Conservation (phyloP, 2,113 vertebrate species). For the Gobiocypris rarus region DNA sequence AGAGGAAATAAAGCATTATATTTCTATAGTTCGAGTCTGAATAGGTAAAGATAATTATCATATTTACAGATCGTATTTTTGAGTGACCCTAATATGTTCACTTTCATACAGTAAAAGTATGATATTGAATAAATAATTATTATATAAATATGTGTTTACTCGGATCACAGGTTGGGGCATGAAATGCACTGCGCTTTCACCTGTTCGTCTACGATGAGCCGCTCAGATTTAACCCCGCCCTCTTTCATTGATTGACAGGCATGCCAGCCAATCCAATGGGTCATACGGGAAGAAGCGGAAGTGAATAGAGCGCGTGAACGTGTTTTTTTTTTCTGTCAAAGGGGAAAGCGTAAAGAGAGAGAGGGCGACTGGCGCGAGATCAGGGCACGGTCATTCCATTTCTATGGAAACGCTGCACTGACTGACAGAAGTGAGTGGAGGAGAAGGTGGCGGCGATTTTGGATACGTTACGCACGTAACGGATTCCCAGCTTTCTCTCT, state of each 20-base stretch:
- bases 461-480: constrained; percentile 33
- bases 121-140: neutral
- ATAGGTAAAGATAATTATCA: neutral
- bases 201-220: constrained; percentile 34
- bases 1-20: neutral
- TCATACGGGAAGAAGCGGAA: constrained; percentile 77
- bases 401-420: constrained; percentile 52
- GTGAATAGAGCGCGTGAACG: constrained; percentile 55
- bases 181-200: constrained; percentile 29
- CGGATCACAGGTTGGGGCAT: neutral
- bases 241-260: constrained; percentile 66
- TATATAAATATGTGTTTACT: neutral
- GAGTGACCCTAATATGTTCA: neutral
- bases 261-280: constrained; percentile 71
- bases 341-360: constrained; percentile 19
- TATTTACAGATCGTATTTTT: neutral
- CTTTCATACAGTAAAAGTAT: neutral
- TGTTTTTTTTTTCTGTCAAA: constrained; percentile 28
- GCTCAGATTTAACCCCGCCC: constrained; percentile 47
- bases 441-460: constrained; percentile 42
- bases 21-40: neutral
- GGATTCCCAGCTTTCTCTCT: neutral
- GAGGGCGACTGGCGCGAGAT: constrained; percentile 30
- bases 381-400: constrained; percentile 15
- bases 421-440: constrained; percentile 29